Conservation (phyloP, 2,888 invertebrate species). For the Drosophila kuntzei region DNA sequence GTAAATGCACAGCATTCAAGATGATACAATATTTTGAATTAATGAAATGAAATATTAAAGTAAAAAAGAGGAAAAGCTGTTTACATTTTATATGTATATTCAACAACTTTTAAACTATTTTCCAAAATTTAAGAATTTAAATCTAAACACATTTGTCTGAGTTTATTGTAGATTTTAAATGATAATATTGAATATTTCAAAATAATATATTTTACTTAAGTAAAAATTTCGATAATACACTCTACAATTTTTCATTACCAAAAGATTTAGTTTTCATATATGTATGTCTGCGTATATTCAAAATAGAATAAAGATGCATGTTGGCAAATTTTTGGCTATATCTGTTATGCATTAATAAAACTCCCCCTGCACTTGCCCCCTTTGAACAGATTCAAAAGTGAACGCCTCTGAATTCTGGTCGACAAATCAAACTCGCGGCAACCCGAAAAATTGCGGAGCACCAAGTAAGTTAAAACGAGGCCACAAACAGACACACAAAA, state of each 20-base stretch:
- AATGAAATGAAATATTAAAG: too few species aligned
- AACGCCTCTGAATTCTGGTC: slow-evolving; percentile 9
- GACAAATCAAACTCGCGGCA: slow-evolving; percentile 68
- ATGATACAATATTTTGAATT: too few species aligned
- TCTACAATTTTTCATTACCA: not conserved
- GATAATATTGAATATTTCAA: too few species aligned
- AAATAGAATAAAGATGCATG: not conserved
- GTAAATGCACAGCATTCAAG: too few species aligned
- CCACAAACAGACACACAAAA: slow-evolving; percentile 51
- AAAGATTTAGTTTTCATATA: not conserved
- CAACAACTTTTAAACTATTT: too few species aligned
- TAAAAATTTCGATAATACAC: not conserved
- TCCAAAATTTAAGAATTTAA: too few species aligned
- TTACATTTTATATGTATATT: too few species aligned
- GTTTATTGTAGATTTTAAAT: too few species aligned
- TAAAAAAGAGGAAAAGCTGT: too few species aligned
- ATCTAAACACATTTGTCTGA: too few species aligned
- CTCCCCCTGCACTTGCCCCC: not conserved
- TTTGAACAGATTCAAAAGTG: not conserved
- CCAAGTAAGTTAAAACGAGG: slow-evolving; percentile 78
- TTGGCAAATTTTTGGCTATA: not conserved
- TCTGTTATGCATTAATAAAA: not conserved
- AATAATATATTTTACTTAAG: not conserved
- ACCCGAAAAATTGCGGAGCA: slow-evolving; percentile 78
- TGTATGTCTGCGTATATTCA: too few species aligned